Conservation (phyloP, 2,888 invertebrate genomes). For the Biston betularia region DNA sequence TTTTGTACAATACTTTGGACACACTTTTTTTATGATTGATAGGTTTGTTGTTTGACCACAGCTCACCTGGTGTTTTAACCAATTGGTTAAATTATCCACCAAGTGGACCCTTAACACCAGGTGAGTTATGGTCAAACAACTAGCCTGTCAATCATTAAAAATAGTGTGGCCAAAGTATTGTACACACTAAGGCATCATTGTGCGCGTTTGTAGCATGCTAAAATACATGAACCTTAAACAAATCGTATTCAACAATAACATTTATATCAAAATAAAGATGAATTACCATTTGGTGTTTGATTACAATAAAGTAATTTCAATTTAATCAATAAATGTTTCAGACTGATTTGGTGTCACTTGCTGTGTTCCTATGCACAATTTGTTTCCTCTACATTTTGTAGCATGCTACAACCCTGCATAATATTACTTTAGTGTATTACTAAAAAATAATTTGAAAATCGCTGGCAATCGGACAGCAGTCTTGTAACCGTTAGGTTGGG, state of each 20-base stretch:
- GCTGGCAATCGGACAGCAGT: background rate
- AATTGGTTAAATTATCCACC: no score
- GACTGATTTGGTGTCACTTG: no score
- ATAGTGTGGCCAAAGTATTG: no score
- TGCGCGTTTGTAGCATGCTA: background rate
- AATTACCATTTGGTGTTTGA: background rate
- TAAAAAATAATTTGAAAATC: background rate
- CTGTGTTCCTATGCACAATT: background rate
- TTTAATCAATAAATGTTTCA: no score
- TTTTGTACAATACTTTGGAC: background rate
- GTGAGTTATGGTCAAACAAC: no score
- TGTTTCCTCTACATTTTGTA: background rate
- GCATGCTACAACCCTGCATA: background rate
- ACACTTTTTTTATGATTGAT: background rate
- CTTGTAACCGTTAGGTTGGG: conserved; percentile 1
- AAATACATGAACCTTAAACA: background rate
- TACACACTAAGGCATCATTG: background rate
- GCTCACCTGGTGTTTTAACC: no score
- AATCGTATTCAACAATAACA: no score
- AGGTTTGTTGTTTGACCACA: no score
- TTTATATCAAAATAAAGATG: no score
- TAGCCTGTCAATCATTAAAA: no score
- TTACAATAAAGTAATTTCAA: no score
- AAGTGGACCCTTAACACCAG: no score
- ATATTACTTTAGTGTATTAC: background rate